Conservation (phyloP, 1,140 invertebrate species). For the Pemphigus obesinymphae region DNA sequence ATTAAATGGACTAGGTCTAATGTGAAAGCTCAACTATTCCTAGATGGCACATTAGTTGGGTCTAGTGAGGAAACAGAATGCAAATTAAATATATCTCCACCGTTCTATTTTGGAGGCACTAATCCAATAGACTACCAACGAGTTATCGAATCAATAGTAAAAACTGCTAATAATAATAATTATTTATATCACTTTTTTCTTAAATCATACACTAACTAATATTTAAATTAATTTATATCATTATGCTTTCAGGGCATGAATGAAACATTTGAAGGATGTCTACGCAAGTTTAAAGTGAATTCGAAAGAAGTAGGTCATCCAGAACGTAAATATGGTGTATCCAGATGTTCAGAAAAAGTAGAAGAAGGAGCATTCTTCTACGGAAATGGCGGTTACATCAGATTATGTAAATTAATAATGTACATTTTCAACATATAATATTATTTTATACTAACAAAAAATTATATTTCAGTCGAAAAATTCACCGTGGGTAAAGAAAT, state of each 20-base stretch:
- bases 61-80: conserved; percentile 55
- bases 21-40: conserved; percentile 60
- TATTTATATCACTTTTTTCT: not conserved
- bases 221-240: not conserved
- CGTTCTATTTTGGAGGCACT: conserved; percentile 76
- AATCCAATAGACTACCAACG: conserved; percentile 33
- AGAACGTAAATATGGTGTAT: conserved; percentile 57
- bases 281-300: conserved; percentile 74
- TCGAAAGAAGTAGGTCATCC: conserved; percentile 53
- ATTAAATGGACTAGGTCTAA: conserved; percentile 59
- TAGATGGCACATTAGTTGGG: conserved; percentile 61
- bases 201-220: not conserved
- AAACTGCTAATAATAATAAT: not conserved
- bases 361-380: conserved; percentile 89
- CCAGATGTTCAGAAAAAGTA: conserved; percentile 73
- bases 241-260: conserved; percentile 50
- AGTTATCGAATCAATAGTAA: conserved; percentile 16
- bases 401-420: conserved; percentile 55
- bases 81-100: conserved; percentile 61
- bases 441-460: not conserved
- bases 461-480: conserved; percentile 57
- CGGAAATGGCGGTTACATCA: conserved; percentile 64
- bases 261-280: conserved; percentile 76
- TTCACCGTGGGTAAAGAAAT: conserved; percentile 74
- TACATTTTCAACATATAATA: not conserved